Base-by-base conservation (phyloP, 2,888 invertebrate genomes). In the Eulithis prunata region DNA sequence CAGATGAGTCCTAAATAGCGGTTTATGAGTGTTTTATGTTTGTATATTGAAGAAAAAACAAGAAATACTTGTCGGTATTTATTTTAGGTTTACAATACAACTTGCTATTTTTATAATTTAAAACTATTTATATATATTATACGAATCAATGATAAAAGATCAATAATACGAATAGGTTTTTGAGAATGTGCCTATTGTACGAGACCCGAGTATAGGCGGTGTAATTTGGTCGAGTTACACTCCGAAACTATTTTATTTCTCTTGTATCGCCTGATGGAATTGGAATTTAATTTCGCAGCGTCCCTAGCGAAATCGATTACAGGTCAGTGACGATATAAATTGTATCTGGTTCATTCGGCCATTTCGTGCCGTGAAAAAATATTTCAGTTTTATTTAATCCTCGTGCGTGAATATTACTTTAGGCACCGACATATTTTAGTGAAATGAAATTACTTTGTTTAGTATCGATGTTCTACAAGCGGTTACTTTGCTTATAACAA, bases 211-310 rank as follows among this genome's bases (percentile, higher is more conserved):
- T 8, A 41, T 46, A 62, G 47, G 41, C 38, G 61, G 43, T 64
- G 60, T 70, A 62, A 67, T 66, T 75, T 71, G 66, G 68, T 56
- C 62, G 56, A 68, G 71, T 64, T 64, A 62, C 68, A 67, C 67
- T 62, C 52, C 52, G 52, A 61, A 71, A 72, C 72, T 70, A 72
- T 71, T 72, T 72, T 72, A 74, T 70, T 68, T 63, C 70, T 68
- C 60, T 71, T 61, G 72, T 72, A 68, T 68, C 65, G 57, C 57
- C 58, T 68, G 63, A 71, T 70, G 62, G 71, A 70, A 70, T 67
- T 69, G 70, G 75, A 78, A 80, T 82, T 80, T 78, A 76, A 82
- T 78, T 77, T 75, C 70, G 68, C 71, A 69, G 56, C 62, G 70
- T 70, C 72, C 74, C 66, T 64, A 67, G 70, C 60, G 66, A 74